A percentile compares a stretch with the other conserved stretches of the same genome.
Conservation (phyloP, 2,888 invertebrate genomes). For the Drosophila formosana region DNA sequence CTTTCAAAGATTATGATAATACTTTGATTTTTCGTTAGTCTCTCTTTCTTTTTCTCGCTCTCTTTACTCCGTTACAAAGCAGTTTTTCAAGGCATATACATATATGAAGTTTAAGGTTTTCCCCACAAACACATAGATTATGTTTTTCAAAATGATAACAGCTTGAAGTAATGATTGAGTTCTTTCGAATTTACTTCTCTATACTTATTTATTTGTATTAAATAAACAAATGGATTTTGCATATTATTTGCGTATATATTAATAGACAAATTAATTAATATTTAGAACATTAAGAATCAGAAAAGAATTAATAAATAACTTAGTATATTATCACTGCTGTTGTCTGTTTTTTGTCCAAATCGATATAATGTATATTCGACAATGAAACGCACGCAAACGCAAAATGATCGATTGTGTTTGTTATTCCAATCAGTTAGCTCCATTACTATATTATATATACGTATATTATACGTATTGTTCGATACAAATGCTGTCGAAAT, state of each 20-base stretch:
- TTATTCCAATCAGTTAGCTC: not conserved
- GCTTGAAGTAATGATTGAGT: not conserved
- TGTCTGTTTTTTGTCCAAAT: not conserved
- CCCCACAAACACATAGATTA: constrained; percentile 5
- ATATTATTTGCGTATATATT: too few relatives aligned
- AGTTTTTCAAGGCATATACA: not conserved
- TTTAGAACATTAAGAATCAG: too few relatives aligned
- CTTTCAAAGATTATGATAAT: constrained; percentile 10
- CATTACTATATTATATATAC: not conserved
- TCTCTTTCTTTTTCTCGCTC: not conserved
- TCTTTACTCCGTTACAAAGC: not conserved
- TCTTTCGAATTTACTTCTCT: not conserved
- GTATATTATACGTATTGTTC: not conserved
- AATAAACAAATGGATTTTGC: too few relatives aligned
- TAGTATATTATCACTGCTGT: too few relatives aligned
- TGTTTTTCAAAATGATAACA: constrained; percentile 3
- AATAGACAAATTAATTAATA: too few relatives aligned
- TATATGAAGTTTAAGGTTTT: constrained; percentile 2
- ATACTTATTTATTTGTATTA: not conserved
- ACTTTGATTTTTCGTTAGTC: constrained; percentile 22
- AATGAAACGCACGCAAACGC: not conserved
- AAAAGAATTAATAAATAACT: too few relatives aligned
- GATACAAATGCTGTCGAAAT: not conserved
- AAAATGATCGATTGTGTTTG: not conserved
- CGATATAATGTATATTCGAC: not conserved